Evolutionary conservation across 2,888 invertebrate genomes (phyloP).

Genomic region (Drosophila rellima): DNA sequence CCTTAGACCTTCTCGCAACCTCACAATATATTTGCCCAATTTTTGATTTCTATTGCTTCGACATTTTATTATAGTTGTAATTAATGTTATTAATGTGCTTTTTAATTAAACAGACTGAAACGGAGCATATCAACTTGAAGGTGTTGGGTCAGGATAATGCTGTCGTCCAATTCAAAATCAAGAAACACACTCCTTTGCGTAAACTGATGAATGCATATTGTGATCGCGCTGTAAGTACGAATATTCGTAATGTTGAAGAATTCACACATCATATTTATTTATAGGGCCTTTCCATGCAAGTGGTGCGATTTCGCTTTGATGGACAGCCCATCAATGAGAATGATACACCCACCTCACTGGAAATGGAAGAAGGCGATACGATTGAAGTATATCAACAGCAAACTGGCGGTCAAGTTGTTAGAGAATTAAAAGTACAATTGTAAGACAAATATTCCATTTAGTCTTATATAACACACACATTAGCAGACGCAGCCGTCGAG

Average conservation of each 20-base stretch:
- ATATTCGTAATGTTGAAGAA: too few relatives aligned
- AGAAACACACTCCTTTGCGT: conserved; percentile 96
- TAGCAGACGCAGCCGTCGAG: background rate
- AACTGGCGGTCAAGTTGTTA: conserved; percentile 89
- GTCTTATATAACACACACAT: background rate
- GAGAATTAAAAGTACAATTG: background rate
- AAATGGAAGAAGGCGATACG: conserved; percentile 98
- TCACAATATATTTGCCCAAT: too few relatives aligned
- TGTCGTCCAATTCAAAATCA: conserved; percentile 98
- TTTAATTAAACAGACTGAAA: conserved; percentile 86
- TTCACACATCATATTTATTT: too few relatives aligned
- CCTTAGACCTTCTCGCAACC: too few relatives aligned
- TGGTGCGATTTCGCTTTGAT: conserved; percentile 96
- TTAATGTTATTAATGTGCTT: background rate
- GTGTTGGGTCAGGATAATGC: conserved; percentile 98
- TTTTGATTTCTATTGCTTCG: background rate
- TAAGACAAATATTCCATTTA: conserved; percentile 14
- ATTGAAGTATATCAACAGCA: conserved; percentile 98
- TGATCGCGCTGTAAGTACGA: conserved; percentile 89
- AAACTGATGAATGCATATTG: conserved; percentile 99
- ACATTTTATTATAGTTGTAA: background rate
- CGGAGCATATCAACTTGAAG: conserved; percentile 96
- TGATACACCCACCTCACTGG: conserved; percentile 95
- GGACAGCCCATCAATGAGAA: conserved; percentile 96
- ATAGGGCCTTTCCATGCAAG: conserved; percentile 93